Percentiles rank a stretch among this genome's conserved stretches.
These are phyloP conservation scores for Myoxocephalus aenaeus DNA, from an alignment of 2,797 vertebrate species.

Conservation along the genomic window DNA sequence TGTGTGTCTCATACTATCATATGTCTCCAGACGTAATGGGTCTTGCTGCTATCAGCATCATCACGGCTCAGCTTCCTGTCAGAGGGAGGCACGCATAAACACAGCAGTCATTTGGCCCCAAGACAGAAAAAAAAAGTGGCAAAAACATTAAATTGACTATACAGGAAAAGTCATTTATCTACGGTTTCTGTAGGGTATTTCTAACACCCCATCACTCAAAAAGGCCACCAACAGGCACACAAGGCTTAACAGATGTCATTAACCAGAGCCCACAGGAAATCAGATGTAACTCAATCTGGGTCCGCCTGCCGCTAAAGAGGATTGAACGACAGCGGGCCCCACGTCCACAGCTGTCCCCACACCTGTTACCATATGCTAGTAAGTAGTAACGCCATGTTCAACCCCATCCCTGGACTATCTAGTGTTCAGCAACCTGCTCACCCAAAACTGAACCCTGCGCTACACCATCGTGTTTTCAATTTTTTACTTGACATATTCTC, in stretches of 20 bases:
- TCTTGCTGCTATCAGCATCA: conserved; percentile 74
- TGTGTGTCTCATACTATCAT: conserved; percentile 74
- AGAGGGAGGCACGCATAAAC: conserved; percentile 72
- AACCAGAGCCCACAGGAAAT: conserved; percentile 67
- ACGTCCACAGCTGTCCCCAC: conserved; percentile 73
- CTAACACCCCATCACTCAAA: conserved; percentile 16
- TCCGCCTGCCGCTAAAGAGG: conserved; percentile 50
- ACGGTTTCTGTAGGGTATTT: background rate
- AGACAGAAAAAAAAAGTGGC: conserved; percentile 26
- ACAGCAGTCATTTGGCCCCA: conserved; percentile 56
- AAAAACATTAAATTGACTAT: conserved; percentile 10
- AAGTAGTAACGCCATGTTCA: conserved; percentile 21
- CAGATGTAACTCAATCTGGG: conserved; percentile 70
- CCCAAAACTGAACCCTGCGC: background rate
- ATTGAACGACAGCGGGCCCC: conserved; percentile 64
- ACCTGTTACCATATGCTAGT: conserved; percentile 70
- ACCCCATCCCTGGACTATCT: conserved; percentile 2
- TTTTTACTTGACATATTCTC: background rate
- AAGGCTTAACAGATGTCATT: conserved; percentile 71
- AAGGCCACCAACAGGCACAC: conserved; percentile 51
- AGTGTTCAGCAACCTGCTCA: background rate
- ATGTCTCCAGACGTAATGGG: conserved; percentile 77
- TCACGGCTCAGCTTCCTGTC: conserved; percentile 78
- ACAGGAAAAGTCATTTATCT: background rate
- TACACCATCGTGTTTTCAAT: background rate